Base-by-base conservation (phyloP, 2,888 invertebrate genomes). In the Hyles lineata region DNA sequence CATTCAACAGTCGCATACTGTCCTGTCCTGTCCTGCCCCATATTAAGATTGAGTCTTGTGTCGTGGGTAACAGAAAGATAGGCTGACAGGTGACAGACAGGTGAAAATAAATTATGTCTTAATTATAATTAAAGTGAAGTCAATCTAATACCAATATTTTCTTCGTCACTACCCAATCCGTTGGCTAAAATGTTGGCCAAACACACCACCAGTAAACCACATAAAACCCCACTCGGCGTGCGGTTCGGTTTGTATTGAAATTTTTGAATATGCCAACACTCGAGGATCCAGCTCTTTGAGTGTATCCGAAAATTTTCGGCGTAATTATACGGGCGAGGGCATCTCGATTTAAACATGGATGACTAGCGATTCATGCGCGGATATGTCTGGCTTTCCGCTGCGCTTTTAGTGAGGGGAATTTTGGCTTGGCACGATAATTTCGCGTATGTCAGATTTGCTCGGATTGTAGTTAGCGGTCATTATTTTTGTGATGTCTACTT, bases 241-340 rank as follows among this genome's bases (percentile, higher is more conserved):
- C 83, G 86, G 88, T 85, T 83, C 83, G 85, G 86, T 83, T 84
- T 76, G 92, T 92, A 93, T 93, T 92, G 92, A 92, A 93, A 89
- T 90, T 91, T 92, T 92, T 92, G 93, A 92, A 92, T 92, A 92
- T 89, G 89, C 86, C 90, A 87, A 90, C 90, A 90, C 91, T 92
- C 87, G 88, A 90, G 86, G 76, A 82, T 84, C 76, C 84, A 77
- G 84, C 82, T 84, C 84, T 62, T 90, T 82, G 88, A 92, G 91
- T 87, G 90, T 90, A 92, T 92, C 91, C 89, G 86, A 90, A 91
- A 89, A 87, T 89, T 90, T 92, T 91, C 86, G 88, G 86, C 82
- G 90, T 90, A 92, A 92, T 93, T 91, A 92, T 89, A 85, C 87
- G 82, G 82, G 82, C 78, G 80, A 84, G 82, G 77, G 85, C 81